Evolutionary conservation across 2,113 vertebrate species (phyloP).

Genomic region (Chionodraco myersi): DNA sequence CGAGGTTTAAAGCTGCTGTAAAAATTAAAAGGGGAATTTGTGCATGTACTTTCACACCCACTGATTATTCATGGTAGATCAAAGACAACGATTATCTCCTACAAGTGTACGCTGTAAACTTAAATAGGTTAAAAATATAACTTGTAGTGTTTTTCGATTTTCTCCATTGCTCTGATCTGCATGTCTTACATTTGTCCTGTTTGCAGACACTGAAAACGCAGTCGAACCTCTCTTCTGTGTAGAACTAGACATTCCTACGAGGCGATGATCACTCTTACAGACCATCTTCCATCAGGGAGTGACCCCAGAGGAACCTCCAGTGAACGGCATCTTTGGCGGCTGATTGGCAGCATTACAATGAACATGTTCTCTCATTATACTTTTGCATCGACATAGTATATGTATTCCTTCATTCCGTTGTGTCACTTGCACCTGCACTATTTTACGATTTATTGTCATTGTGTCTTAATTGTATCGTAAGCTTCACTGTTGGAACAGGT

Average conservation of each 20-base stretch:
- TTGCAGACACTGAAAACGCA: conserved; percentile 23
- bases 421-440: no score
- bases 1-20: conserved; percentile 27
- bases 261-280: conserved; percentile 14
- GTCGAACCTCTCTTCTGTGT: neutral
- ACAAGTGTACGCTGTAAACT: neutral
- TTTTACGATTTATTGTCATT: no score
- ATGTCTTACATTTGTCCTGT: neutral
- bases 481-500: no score
- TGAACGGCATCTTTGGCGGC: neutral
- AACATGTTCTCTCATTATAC: no score
- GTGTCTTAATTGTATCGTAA: no score
- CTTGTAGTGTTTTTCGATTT: conserved; percentile 1
- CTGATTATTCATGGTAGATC: conserved; percentile 2
- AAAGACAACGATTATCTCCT: neutral
- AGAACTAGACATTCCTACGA: conserved; percentile 36
- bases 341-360: neutral
- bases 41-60: neutral
- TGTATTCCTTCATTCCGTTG: no score
- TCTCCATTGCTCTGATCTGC: neutral
- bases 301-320: conserved; percentile 5
- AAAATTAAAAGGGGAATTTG: conserved; percentile 25
- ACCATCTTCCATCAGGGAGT: conserved; percentile 7
- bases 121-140: neutral
- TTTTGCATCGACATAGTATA: no score